These are phyloP conservation scores for Eupeodes corollae DNA, from an alignment of 1,140 invertebrate genomes.

Conservation along the genomic window DNA sequence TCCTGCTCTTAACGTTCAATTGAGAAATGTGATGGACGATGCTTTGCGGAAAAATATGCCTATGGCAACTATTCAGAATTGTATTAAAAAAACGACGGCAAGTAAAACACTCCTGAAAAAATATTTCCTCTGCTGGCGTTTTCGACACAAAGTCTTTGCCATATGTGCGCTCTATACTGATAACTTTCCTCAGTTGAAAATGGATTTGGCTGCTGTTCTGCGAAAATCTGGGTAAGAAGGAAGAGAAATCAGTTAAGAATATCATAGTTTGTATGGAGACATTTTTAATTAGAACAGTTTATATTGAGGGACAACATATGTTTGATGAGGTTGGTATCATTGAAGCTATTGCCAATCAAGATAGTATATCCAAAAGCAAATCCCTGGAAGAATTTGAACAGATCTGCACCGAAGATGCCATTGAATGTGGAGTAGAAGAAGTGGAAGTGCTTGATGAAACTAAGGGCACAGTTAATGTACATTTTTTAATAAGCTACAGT, in stretches of 20 bases:
- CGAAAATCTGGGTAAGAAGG: constrained; percentile 39
- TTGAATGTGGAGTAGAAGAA: constrained; percentile 49
- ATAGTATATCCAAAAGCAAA: constrained; percentile 8
- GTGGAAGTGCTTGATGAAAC: constrained; percentile 40
- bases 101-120: constrained; percentile 23
- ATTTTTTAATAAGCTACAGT: constrained; percentile 3
- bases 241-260: not conserved
- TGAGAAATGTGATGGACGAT: constrained; percentile 45
- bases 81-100: constrained; percentile 40
- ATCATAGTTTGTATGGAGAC: not conserved
- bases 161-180: constrained; percentile 27
- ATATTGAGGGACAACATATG: constrained; percentile 29
- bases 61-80: constrained; percentile 43
- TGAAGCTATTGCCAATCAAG: constrained; percentile 26
- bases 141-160: constrained; percentile 21
- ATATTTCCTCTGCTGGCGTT: constrained; percentile 36
- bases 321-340: constrained; percentile 46
- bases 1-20: constrained; percentile 43
- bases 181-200: constrained; percentile 25
- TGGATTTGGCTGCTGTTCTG: constrained; percentile 34
- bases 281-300: constrained; percentile 9
- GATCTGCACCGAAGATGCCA: constrained; percentile 49
- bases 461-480: constrained; percentile 34
- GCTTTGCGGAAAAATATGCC: constrained; percentile 51
- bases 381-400: constrained; percentile 36